These are phyloP conservation scores for Himalopsyche kuldschensis DNA, from an alignment of 2,888 invertebrate species.

Conservation along the genomic window DNA sequence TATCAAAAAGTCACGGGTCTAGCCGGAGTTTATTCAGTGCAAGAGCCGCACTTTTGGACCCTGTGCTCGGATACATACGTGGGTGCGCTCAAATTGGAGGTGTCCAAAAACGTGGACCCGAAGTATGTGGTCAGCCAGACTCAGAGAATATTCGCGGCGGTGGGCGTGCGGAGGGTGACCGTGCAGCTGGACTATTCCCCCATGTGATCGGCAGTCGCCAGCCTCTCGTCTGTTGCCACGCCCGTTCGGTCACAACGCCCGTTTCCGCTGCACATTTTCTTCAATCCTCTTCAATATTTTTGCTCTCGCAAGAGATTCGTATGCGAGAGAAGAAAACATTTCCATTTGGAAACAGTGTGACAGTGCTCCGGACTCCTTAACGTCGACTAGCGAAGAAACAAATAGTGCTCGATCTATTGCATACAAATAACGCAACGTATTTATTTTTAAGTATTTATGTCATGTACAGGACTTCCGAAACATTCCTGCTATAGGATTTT, in stretches of 20 bases:
- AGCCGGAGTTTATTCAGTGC: slow-evolving; percentile 93
- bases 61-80: slow-evolving; percentile 92
- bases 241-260: not conserved
- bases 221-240: slow-evolving; percentile 3
- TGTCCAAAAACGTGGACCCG: slow-evolving; percentile 89
- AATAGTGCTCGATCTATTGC: not conserved
- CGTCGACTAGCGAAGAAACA: not conserved
- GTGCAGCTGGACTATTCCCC: slow-evolving; percentile 92
- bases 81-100: slow-evolving; percentile 92
- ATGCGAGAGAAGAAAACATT: not conserved
- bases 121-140: slow-evolving; percentile 91
- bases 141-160: slow-evolving; percentile 91
- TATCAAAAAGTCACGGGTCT: slow-evolving; percentile 87
- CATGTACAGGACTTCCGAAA: not conserved
- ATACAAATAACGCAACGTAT: not conserved
- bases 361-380: not conserved
- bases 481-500: not conserved
- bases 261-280: slow-evolving; percentile 2
- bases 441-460: not conserved
- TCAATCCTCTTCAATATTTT: not conserved
- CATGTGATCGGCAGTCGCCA: slow-evolving; percentile 58
- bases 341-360: slow-evolving; percentile 12
- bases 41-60: slow-evolving; percentile 98
- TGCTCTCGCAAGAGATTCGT: not conserved
- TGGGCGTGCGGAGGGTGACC: slow-evolving; percentile 87